Evolutionary conservation across 2,888 invertebrate species (phyloP).

Genomic region (Rhagium mordax): DNA sequence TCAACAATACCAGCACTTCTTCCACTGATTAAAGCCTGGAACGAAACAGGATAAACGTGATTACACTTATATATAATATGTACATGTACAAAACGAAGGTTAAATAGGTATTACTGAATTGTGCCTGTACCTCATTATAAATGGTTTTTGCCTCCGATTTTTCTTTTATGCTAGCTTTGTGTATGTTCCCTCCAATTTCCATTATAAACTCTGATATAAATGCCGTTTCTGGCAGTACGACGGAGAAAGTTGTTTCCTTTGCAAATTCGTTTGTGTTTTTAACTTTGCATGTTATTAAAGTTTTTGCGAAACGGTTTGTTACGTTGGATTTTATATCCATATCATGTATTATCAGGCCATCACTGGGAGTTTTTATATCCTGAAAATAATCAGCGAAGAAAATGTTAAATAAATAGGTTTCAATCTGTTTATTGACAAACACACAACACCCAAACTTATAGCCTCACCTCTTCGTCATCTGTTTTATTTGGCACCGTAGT

Average conservation of each 20-base stretch:
- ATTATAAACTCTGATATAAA: conserved; percentile 66
- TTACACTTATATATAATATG: too few relatives aligned
- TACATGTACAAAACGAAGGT: too few relatives aligned
- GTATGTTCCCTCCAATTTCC: conserved; percentile 73
- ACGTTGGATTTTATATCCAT: conserved; percentile 67
- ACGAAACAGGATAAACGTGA: conserved; percentile 20
- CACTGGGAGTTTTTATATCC: too few relatives aligned
- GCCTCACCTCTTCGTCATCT: background rate
- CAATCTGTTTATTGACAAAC: too few relatives aligned
- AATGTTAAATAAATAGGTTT: too few relatives aligned
- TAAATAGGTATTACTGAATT: too few relatives aligned
- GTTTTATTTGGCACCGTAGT: background rate
- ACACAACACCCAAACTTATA: too few relatives aligned
- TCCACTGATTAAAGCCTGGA: conserved; percentile 73
- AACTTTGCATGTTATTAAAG: conserved; percentile 74
- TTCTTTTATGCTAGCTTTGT: conserved; percentile 74
- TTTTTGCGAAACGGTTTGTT: conserved; percentile 75
- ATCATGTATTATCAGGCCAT: conserved; percentile 49
- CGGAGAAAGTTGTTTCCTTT: conserved; percentile 75
- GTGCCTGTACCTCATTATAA: conserved; percentile 71
- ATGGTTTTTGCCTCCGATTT: conserved; percentile 74
- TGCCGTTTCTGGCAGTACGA: conserved; percentile 77
- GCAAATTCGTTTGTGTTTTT: conserved; percentile 73
- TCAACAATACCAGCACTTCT: conserved; percentile 75
- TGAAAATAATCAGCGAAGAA: too few relatives aligned